Conservation (phyloP, 2,888 invertebrate species). For the Taphrorychus bicolor region DNA sequence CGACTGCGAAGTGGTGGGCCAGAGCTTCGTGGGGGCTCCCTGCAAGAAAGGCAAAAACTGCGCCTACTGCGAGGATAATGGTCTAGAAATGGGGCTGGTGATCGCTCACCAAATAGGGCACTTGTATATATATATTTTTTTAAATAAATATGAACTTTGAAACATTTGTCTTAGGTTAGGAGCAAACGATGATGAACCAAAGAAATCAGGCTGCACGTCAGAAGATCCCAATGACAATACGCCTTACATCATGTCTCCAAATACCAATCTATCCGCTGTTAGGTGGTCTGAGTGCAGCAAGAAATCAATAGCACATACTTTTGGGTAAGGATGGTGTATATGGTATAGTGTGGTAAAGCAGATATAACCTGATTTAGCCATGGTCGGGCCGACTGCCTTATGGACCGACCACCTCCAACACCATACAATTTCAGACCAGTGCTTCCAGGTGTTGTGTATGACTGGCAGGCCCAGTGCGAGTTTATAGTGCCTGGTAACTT, state of each 20-base stretch:
- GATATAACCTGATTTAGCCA: neutral
- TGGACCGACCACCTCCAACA: conserved; percentile 16
- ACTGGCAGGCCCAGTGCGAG: conserved; percentile 22
- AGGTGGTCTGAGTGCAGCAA: conserved; percentile 27
- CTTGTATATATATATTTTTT: conserved; percentile 18
- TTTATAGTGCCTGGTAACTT: conserved; percentile 16
- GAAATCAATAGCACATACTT: neutral
- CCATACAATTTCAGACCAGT: conserved; percentile 11
- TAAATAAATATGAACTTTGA: too few species aligned
- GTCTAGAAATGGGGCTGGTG: conserved; percentile 17
- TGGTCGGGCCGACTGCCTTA: conserved; percentile 17
- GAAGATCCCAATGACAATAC: conserved; percentile 21
- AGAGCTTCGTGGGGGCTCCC: conserved; percentile 8
- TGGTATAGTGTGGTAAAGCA: neutral
- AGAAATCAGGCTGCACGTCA: conserved; percentile 6
- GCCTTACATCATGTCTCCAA: conserved; percentile 28
- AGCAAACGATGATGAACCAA: neutral
- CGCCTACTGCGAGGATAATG: conserved; percentile 23
- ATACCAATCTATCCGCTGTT: conserved; percentile 10
- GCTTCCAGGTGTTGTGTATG: conserved; percentile 23
- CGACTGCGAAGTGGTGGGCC: conserved; percentile 26
- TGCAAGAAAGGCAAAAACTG: conserved; percentile 25
- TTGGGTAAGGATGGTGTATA: conserved; percentile 10
- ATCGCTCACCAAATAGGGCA: conserved; percentile 31
- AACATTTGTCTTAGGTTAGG: neutral